These are phyloP conservation scores for Tachina grossa DNA, from an alignment of 2,888 invertebrate species.

Conservation along the genomic window DNA sequence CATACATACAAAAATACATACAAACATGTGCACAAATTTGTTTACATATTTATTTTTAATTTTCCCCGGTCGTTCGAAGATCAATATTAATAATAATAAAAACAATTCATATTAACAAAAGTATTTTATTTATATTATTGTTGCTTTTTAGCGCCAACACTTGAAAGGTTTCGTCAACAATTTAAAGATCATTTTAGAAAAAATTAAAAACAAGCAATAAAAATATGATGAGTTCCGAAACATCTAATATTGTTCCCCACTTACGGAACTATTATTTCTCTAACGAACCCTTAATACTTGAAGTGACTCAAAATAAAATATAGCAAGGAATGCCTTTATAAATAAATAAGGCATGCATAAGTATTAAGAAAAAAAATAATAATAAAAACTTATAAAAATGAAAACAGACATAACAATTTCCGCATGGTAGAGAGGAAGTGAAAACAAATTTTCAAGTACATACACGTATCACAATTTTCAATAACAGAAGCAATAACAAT, in stretches of 20 bases:
- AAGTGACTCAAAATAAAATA: conserved; percentile 30
- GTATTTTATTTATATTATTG: conserved; percentile 31
- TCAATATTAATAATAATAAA: too few relatives aligned
- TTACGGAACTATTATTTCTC: neutral
- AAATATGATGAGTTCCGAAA: neutral
- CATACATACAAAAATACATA: too few relatives aligned
- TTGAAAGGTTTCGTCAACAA: conserved; percentile 66
- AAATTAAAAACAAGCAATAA: neutral
- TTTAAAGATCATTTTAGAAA: conserved; percentile 73
- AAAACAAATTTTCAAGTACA: conserved; percentile 5
- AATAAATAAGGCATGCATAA: neutral
- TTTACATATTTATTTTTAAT: too few relatives aligned
- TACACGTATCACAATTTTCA: too few relatives aligned
- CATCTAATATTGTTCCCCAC: neutral
- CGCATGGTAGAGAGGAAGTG: conserved; percentile 25
- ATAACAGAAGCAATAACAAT: neutral
- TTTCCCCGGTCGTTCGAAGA: too few relatives aligned
- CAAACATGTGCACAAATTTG: too few relatives aligned
- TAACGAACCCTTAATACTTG: conserved; percentile 46
- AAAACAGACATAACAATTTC: neutral
- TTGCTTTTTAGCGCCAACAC: conserved; percentile 62
- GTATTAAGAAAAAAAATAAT: conserved; percentile 12
- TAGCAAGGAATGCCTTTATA: conserved; percentile 4
- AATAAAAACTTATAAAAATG: neutral
- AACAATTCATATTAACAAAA: conserved; percentile 2